Evolutionary conservation across 2,888 invertebrate species (phyloP).

Genomic region (Amiota communis): DNA sequence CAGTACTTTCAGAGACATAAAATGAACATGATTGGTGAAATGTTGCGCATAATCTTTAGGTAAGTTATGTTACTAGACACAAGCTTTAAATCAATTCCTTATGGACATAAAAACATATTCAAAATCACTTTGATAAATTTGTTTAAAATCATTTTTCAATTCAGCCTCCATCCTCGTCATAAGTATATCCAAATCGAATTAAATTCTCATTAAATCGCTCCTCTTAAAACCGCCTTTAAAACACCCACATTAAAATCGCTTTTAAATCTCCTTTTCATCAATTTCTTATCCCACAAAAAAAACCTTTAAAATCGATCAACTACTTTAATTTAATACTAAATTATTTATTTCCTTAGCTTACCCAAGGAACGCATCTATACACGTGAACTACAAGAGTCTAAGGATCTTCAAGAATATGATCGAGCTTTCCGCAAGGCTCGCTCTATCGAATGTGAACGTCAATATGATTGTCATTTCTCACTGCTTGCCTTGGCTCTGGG

Average conservation of each 20-base stretch:
- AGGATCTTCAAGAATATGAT: constrained; percentile 80
- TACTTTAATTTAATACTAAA: not conserved
- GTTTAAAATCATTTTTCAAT: too few species aligned
- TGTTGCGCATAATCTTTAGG: constrained; percentile 82
- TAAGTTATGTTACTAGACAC: constrained; percentile 70
- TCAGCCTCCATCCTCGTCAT: too few species aligned
- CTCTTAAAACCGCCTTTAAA: too few species aligned
- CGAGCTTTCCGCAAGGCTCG: constrained; percentile 77
- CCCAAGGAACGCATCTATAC: constrained; percentile 79
- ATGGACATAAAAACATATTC: too few species aligned
- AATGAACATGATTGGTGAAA: constrained; percentile 80
- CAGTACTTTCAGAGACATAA: constrained; percentile 79
- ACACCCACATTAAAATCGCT: not conserved
- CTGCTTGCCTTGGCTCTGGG: constrained; percentile 83
- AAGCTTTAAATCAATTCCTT: not conserved
- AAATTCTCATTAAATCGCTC: too few species aligned
- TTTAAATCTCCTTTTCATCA: not conserved
- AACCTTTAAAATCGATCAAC: too few species aligned
- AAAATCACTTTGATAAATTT: too few species aligned
- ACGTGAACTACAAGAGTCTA: constrained; percentile 79
- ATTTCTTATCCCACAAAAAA: too few species aligned
- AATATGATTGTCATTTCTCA: constrained; percentile 80
- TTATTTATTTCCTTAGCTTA: constrained; percentile 73
- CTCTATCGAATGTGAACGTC: constrained; percentile 75
- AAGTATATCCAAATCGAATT: too few species aligned